Percentiles rank a stretch among this genome's conserved stretches.
phyloP scores from a whole-genome alignment of 2,888 invertebrate species.

The Ryuthela nishihirai region DNA sequence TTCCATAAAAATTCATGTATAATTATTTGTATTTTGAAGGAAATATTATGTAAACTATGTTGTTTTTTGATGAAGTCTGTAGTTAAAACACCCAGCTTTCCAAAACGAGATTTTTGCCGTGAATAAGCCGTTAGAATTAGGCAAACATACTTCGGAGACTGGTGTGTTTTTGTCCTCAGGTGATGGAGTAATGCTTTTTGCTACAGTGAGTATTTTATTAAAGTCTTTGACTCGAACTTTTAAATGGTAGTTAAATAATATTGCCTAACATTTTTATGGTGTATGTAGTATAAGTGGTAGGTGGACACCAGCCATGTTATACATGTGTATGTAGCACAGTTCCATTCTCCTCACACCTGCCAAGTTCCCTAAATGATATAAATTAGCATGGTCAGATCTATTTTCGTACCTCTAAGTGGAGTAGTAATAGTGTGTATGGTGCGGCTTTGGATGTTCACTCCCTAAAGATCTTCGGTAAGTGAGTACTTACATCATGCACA shows the following conservation, averaged over 20 bases:
- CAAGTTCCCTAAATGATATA: constrained; percentile 33
- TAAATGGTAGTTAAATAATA: constrained; percentile 19
- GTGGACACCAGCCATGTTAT: constrained; percentile 35
- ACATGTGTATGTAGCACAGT: constrained; percentile 35
- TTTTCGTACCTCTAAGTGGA: constrained; percentile 38
- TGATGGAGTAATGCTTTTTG: constrained; percentile 29
- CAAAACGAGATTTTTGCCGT: too few species aligned
- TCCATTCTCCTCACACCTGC: constrained; percentile 37
- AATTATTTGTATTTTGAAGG: too few species aligned
- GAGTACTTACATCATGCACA: constrained; percentile 28
- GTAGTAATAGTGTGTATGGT: constrained; percentile 31
- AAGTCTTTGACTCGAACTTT: constrained; percentile 22
- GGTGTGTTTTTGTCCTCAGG: constrained; percentile 31
- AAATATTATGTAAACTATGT: too few species aligned
- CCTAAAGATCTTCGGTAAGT: constrained; percentile 17
- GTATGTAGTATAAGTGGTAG: constrained; percentile 33
- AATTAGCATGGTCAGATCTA: constrained; percentile 36
- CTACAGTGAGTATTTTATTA: constrained; percentile 37
- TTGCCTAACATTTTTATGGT: constrained; percentile 28
- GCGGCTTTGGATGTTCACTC: constrained; percentile 36
- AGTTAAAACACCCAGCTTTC: too few species aligned
- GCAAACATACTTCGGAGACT: too few species aligned
- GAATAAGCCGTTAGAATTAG: too few species aligned
- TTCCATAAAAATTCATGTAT: too few species aligned
- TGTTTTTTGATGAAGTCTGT: too few species aligned